Percentiles rank a stretch among this genome's conserved stretches.
These are phyloP conservation scores for Heteropelma amictum DNA, from an alignment of 2,888 invertebrate genomes.

Conservation along the genomic window DNA sequence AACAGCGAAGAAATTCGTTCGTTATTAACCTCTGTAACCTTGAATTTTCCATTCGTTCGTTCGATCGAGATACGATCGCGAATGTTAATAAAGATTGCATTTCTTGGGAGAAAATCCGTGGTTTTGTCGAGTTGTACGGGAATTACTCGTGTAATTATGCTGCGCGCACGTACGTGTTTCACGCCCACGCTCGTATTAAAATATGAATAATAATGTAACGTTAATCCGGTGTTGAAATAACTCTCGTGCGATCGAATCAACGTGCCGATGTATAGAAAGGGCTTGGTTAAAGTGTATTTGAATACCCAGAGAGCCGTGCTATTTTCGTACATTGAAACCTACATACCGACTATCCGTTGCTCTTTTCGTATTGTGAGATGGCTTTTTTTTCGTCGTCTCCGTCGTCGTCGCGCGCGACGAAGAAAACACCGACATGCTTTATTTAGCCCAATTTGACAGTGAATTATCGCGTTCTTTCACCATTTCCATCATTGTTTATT, in stretches of 20 bases:
- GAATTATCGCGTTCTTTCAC: constrained; percentile 39
- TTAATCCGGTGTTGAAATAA: no score
- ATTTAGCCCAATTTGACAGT: constrained; percentile 63
- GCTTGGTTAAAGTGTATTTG: constrained; percentile 62
- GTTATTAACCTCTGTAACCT: no score
- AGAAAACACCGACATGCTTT: constrained; percentile 62
- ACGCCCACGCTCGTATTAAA: constrained; percentile 28
- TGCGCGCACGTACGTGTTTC: background rate
- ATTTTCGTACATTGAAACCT: constrained; percentile 75
- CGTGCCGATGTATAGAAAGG: constrained; percentile 34
- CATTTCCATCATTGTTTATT: background rate
- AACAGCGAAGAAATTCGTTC: no score
- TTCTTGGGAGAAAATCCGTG: no score
- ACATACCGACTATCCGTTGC: constrained; percentile 71
- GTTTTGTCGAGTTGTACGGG: no score
- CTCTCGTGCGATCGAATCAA: no score
- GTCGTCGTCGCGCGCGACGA: no score
- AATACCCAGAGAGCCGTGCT: constrained; percentile 74
- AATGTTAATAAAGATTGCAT: no score
- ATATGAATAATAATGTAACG: no score
- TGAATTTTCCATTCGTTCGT: no score
- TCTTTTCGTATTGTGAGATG: constrained; percentile 48
- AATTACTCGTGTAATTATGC: no score
- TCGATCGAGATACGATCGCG: no score
- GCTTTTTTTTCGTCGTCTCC: constrained; percentile 24